Evolutionary conservation across 2,888 invertebrate genomes (phyloP), one percentile per base, ranked within the genome.

Genomic region (Zele albiditarsus): DNA sequence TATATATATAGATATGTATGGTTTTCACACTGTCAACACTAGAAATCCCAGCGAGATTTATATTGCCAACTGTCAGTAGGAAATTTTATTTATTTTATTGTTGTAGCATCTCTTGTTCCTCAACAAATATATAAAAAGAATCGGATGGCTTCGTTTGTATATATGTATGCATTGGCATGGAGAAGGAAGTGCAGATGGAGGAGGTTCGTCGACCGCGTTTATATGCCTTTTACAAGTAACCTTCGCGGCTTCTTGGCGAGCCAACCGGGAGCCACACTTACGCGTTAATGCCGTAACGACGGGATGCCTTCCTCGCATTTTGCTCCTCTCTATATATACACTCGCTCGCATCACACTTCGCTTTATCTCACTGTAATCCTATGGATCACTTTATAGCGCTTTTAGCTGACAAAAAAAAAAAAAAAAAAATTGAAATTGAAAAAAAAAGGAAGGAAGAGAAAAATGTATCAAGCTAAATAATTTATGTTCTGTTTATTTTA

Each of bases 161-260:
- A 73, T 31, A 71, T 14, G 71, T 20, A 42, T 71, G 27, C 62
- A 62, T 60, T 58, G 57, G 60, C 42, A 46, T 49, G 62, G 42
- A 73, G 67, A 67, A 73, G 74, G 63, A 70, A 70, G 70, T 49
- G 53, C 28, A 69, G 69, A 69, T 58, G 70, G 70, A 74, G 49
- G 33, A 77, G 73, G 80, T 80, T 80, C 80, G 76, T 77, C 78
- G 80, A 80, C 80, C 80, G 77, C 80, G 71, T 78, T 71, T 73
- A 75, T 74, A 76, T 76, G 73, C 77, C 79, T 80, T 80, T 79
- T 80, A 79, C 80, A 77, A 77, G 78, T 57, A 73, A 77, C 78
- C 69, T 68, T 62, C 63, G 71, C 68, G 68, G 74, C 74, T 70
- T 69, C 69, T 57, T 69, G 58, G 69, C 70, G 70, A 70, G 69